Conservation (phyloP, 2,888 invertebrate species). For the Fragum sueziense region DNA sequence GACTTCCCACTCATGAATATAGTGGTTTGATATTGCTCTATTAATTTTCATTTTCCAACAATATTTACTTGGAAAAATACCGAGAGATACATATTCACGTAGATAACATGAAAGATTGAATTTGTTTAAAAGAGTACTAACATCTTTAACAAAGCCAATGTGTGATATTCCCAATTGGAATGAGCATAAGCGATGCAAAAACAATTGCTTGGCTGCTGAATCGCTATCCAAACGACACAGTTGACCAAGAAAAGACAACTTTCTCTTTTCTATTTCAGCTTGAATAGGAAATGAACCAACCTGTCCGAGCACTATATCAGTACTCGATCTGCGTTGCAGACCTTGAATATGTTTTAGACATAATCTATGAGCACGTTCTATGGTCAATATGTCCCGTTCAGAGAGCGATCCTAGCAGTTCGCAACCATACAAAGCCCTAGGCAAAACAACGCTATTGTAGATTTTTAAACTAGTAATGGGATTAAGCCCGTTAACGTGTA, state of each 20-base stretch:
- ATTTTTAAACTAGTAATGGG: neutral
- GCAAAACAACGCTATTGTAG: neutral
- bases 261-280: constrained; percentile 5
- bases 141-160: too few relatives aligned
- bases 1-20: too few relatives aligned
- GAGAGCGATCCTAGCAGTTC: neutral
- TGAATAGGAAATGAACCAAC: neutral
- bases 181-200: too few relatives aligned
- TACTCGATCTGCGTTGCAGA: neutral
- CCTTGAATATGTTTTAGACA: neutral
- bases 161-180: too few relatives aligned
- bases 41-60: too few relatives aligned
- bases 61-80: too few relatives aligned
- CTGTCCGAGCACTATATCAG: neutral
- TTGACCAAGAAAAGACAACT: neutral
- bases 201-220: neutral
- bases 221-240: neutral
- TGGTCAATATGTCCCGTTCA: neutral
- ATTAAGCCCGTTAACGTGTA: constrained; percentile 1
- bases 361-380: constrained; percentile 1
- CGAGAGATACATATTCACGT: too few relatives aligned
- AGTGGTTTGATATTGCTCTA: too few relatives aligned
- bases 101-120: too few relatives aligned
- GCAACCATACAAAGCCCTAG: neutral
- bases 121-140: too few relatives aligned